These are phyloP conservation scores for Entelurus aequoreus DNA, from an alignment of 2,113 vertebrate species.

Conservation along the genomic window DNA sequence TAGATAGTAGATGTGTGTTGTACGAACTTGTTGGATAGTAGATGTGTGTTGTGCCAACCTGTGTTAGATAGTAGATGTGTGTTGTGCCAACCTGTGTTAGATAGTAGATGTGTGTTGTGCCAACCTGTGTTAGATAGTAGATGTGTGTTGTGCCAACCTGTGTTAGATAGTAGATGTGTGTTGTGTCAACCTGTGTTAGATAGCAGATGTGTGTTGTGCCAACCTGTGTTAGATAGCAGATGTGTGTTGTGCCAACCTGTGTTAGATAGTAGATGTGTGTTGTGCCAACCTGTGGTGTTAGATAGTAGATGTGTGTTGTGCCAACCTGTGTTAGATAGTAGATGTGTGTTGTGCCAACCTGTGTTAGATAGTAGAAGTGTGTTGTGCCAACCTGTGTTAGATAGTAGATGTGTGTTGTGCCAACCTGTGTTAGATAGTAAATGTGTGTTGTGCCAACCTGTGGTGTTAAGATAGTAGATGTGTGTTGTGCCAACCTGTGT, in stretches of 20 bases:
- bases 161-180: conserved; percentile 86
- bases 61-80: conserved; percentile 86
- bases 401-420: conserved; percentile 84
- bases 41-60: conserved; percentile 84
- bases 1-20: conserved; percentile 87
- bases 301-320: conserved; percentile 85
- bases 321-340: conserved; percentile 88
- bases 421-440: conserved; percentile 88
- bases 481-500: conserved; percentile 89
- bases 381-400: conserved; percentile 88
- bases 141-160: conserved; percentile 86
- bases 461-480: conserved; percentile 85
- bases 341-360: conserved; percentile 84
- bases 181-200: conserved; percentile 88
- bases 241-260: conserved; percentile 83
- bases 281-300: conserved; percentile 88
- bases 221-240: conserved; percentile 90
- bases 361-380: conserved; percentile 86
- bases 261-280: conserved; percentile 88
- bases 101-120: conserved; percentile 84
- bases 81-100: conserved; percentile 88
- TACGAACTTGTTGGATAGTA: conserved; percentile 89
- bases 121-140: conserved; percentile 88
- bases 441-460: conserved; percentile 86
- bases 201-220: conserved; percentile 83